phyloP scores from a whole-genome alignment of 2,888 invertebrate species.

The Volucella inanis region DNA sequence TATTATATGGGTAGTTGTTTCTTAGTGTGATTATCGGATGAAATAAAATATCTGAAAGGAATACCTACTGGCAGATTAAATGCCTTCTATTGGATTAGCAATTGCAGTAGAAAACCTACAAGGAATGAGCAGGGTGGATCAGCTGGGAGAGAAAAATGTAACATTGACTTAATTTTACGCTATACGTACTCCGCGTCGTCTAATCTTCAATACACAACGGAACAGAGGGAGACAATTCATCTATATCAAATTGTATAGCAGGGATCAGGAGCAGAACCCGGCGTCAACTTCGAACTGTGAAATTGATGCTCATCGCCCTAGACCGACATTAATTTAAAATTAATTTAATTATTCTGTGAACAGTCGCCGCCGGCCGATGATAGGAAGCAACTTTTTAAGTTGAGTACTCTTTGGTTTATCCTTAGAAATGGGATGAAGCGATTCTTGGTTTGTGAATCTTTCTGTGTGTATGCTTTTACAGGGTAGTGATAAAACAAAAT shows the following conservation, averaged over 20 bases:
- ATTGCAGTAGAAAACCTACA: neutral
- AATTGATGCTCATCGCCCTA: constrained; percentile 6
- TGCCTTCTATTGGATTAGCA: constrained; percentile 15
- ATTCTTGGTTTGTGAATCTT: constrained; percentile 11
- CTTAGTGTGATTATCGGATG: constrained; percentile 22
- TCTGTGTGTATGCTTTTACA: constrained; percentile 9
- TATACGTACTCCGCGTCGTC: neutral
- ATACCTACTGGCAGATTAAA: constrained; percentile 1
- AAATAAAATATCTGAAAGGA: constrained; percentile 17
- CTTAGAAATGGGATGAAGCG: neutral
- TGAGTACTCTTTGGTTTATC: neutral
- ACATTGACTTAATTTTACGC: constrained; percentile 24
- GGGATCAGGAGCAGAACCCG: neutral
- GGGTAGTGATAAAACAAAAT: neutral
- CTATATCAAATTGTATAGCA: neutral
- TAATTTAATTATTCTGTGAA: constrained; percentile 36
- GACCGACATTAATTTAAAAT: constrained; percentile 8
- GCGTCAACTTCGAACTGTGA: neutral
- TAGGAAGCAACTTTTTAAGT: neutral
- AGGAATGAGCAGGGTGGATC: neutral
- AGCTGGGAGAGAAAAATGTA: neutral
- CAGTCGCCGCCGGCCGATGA: neutral
- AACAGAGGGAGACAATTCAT: neutral
- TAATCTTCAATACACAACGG: neutral
- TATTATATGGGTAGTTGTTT: neutral